These are phyloP conservation scores for Tokudaia tokunoshimensis DNA, from an alignment of 2,797 vertebrate species.

Conservation along the genomic window DNA sequence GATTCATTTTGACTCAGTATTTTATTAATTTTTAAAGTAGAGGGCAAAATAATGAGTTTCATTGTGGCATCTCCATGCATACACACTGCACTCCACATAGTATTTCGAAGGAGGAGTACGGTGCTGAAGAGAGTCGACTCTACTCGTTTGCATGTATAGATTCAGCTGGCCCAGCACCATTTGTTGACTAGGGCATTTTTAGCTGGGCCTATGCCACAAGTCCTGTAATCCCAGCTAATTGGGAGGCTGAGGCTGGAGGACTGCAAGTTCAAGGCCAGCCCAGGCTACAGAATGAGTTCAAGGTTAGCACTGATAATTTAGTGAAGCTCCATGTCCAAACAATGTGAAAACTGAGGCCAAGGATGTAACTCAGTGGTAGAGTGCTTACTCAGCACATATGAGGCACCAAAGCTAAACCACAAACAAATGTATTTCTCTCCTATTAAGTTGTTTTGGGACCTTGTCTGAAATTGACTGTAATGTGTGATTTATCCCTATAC, in stretches of 20 bases:
- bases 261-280: not conserved
- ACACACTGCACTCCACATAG: too few species aligned
- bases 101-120: too few species aligned
- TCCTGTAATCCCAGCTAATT: not conserved
- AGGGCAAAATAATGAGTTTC: not conserved
- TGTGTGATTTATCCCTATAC: conserved; percentile 32
- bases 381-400: not conserved
- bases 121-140: not conserved
- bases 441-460: not conserved
- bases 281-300: not conserved
- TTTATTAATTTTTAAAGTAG: not conserved
- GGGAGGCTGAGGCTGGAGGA: not conserved
- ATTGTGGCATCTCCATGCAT: too few species aligned
- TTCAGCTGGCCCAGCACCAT: not conserved
- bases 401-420: not conserved
- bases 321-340: not conserved
- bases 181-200: not conserved
- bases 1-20: not conserved
- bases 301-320: not conserved
- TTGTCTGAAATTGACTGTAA: not conserved
- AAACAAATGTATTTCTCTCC: not conserved
- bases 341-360: not conserved
- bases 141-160: not conserved
- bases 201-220: not conserved
- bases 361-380: not conserved